phyloP scores from a whole-genome alignment of 2,888 invertebrate species.

The Diploptera punctata region DNA sequence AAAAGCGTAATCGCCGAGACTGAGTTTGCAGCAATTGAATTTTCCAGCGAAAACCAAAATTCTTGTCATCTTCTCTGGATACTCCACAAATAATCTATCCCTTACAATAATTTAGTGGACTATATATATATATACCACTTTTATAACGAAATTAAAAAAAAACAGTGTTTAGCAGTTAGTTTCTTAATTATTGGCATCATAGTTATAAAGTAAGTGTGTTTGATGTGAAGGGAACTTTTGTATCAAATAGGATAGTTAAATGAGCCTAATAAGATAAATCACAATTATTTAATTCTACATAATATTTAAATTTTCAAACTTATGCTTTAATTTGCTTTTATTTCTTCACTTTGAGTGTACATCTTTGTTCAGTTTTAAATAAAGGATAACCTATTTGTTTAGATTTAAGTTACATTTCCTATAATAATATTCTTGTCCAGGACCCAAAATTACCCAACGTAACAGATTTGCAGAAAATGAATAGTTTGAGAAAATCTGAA shows the following conservation, averaged over 20 bases:
- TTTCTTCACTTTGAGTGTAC: too few relatives aligned
- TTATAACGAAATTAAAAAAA: not conserved
- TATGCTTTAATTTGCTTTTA: too few relatives aligned
- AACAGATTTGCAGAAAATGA: too few relatives aligned
- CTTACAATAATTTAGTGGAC: not conserved
- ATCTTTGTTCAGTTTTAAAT: too few relatives aligned
- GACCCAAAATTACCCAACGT: too few relatives aligned
- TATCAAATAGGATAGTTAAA: slow-evolving; percentile 5
- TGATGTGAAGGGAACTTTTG: slow-evolving; percentile 15
- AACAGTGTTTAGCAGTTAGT: not conserved
- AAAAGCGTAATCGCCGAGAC: slow-evolving; percentile 32
- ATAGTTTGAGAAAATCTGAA: too few relatives aligned
- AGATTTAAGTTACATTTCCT: too few relatives aligned
- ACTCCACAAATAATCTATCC: not conserved
- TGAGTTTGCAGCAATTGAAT: slow-evolving; percentile 10
- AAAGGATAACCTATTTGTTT: too few relatives aligned
- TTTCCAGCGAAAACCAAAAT: not conserved
- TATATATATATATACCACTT: slow-evolving; percentile 2
- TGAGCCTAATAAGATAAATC: not conserved
- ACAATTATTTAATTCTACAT: too few relatives aligned
- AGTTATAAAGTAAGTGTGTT: not conserved
- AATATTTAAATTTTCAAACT: too few relatives aligned
- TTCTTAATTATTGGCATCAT: not conserved
- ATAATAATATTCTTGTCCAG: too few relatives aligned
- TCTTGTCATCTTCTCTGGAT: too few relatives aligned